These are phyloP conservation scores for Rhagonycha fulva DNA, from an alignment of 2,888 invertebrate species.

Conservation along the genomic window DNA sequence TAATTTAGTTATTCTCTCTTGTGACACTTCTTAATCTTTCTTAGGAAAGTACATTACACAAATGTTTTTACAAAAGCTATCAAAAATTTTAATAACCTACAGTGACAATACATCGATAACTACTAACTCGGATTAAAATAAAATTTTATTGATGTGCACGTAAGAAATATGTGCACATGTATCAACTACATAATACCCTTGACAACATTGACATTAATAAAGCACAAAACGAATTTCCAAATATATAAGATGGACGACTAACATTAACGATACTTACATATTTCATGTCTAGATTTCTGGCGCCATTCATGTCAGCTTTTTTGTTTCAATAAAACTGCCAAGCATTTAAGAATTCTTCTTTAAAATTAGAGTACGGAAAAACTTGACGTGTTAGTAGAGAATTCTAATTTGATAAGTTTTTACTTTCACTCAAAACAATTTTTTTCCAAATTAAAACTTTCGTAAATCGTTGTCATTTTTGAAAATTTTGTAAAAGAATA, in stretches of 20 bases:
- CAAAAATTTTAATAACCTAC: neutral
- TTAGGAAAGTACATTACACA: neutral
- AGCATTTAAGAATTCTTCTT: neutral
- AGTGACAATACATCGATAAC: neutral
- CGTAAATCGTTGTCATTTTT: neutral
- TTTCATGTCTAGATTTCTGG: slow-evolving; percentile 35
- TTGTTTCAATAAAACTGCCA: slow-evolving; percentile 16
- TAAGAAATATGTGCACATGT: neutral
- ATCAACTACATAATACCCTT: neutral
- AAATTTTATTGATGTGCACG: neutral
- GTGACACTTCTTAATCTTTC: slow-evolving; percentile 5
- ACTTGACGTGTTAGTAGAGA: neutral
- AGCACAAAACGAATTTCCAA: slow-evolving; percentile 15
- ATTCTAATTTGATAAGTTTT: neutral
- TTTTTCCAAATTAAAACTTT: neutral
- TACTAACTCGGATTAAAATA: neutral
- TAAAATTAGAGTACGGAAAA: neutral
- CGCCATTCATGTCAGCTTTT: slow-evolving; percentile 30
- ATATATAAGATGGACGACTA: slow-evolving; percentile 29
- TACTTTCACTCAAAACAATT: neutral
- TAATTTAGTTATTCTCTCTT: slow-evolving; percentile 17
- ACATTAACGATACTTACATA: slow-evolving; percentile 37
- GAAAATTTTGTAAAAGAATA: neutral
- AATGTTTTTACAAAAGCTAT: neutral
- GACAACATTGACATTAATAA: slow-evolving; percentile 3